phyloP scores from a whole-genome alignment of 1,140 invertebrate genomes.

The Drosophila kurseongensis region DNA sequence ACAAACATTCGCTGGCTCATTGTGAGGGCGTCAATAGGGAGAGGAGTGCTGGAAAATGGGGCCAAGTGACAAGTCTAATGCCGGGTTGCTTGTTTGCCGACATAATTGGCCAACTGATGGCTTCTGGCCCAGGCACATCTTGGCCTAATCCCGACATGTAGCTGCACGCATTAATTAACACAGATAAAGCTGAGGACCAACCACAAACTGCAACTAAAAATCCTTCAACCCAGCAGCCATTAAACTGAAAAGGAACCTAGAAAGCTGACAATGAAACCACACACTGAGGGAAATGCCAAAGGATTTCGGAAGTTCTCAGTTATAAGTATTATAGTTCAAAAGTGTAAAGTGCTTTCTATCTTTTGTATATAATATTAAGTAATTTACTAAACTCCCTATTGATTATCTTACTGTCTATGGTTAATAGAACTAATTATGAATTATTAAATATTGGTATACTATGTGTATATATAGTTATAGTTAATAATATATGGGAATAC shows the following conservation, averaged over 20 bases:
- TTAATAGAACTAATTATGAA: too few relatives aligned
- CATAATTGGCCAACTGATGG: slow-evolving; percentile 74
- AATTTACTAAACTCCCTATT: too few relatives aligned
- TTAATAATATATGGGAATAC: too few relatives aligned
- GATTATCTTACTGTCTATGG: too few relatives aligned
- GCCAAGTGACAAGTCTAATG: slow-evolving; percentile 71
- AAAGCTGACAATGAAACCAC: slow-evolving; percentile 32
- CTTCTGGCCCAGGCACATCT: slow-evolving; percentile 28
- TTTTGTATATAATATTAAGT: too few relatives aligned
- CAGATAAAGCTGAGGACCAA: slow-evolving; percentile 52
- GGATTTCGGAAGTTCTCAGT: too few relatives aligned
- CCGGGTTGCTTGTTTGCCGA: slow-evolving; percentile 68
- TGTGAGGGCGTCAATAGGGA: slow-evolving; percentile 41
- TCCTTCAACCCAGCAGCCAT: slow-evolving; percentile 37
- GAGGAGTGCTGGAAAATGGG: not conserved
- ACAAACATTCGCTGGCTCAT: slow-evolving; percentile 26
- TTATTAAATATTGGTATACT: too few relatives aligned
- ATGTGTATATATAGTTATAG: too few relatives aligned
- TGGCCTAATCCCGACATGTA: slow-evolving; percentile 59
- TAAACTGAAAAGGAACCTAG: slow-evolving; percentile 40
- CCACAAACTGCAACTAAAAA: slow-evolving; percentile 45
- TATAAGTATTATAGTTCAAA: too few relatives aligned
- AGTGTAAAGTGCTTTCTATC: too few relatives aligned
- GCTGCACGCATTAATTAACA: slow-evolving; percentile 74
- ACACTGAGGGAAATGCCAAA: slow-evolving; percentile 14